Percentiles rank a stretch among this genome's conserved stretches.
Conservation (phyloP, 2,888 invertebrate genomes). For the Apoderus coryli region DNA sequence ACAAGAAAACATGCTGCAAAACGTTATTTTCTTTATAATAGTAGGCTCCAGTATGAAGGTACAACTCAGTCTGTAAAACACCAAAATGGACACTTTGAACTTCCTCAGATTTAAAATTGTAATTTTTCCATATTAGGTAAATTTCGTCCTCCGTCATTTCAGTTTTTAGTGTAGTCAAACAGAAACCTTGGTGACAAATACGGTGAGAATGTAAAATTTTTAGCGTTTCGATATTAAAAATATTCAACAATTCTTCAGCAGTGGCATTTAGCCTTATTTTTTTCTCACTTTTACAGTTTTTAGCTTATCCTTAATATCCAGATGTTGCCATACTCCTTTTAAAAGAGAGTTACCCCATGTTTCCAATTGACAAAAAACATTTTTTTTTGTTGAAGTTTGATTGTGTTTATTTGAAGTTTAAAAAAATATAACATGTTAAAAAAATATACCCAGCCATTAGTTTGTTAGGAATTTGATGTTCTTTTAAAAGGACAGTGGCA, state of each 20-base stretch:
- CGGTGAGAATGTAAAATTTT: constrained; percentile 1
- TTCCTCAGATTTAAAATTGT: constrained; percentile 5
- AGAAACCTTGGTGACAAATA: constrained; percentile 2
- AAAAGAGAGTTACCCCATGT: not conserved
- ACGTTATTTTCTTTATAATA: constrained; percentile 2
- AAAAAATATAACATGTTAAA: no score
- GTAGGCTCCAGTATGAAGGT: constrained; percentile 2
- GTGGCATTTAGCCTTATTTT: constrained; percentile 2
- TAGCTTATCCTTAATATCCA: not conserved
- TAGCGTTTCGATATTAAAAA: constrained; percentile 1
- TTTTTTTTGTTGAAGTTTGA: not conserved
- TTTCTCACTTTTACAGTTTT: constrained; percentile 1
- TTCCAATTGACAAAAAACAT: constrained; percentile 1
- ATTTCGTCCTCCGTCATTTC: constrained; percentile 4
- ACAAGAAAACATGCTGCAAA: not conserved
- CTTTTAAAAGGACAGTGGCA: constrained; percentile 2
- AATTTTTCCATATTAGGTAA: constrained; percentile 5
- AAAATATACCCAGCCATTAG: no score
- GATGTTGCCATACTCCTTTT: constrained; percentile 1
- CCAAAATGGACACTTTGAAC: constrained; percentile 7
- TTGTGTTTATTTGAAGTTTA: no score
- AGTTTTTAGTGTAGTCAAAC: not conserved
- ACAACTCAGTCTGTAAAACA: constrained; percentile 1
- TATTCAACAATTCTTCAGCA: constrained; percentile 2
- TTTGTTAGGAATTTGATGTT: no score